Evolutionary conservation across 64 coral and sea anemone genomes (phyloP), one percentile per base, ranked within the genome.

Genomic region (Orbicella faveolata): DNA sequence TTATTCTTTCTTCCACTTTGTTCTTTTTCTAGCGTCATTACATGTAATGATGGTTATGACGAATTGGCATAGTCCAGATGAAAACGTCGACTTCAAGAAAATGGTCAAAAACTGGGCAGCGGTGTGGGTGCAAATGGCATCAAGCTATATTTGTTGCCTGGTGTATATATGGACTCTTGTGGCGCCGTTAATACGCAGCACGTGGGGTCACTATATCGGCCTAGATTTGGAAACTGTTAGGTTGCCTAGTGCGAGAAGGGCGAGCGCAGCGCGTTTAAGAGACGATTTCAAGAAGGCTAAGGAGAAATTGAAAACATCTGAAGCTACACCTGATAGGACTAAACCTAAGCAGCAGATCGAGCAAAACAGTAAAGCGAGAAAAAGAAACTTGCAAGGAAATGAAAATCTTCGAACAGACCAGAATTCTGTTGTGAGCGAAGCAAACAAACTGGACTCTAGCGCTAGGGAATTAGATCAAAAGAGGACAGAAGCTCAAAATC

Each of bases 61-160:
- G 3, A 97, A 97, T 78, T 98, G 96, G 96, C 96, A 98, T 51
- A 98, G 96, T 59, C 96, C 96, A 30, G 96, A 98, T 57, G 89
- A 98, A 68, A 91, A 83, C 11, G 89, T 89, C 6, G 93, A 98
- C 70, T 98, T 98, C 53, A 98, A 98, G 81, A 98, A 98, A 67
- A 81, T 98, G 54, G 94, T 98, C 20, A 98, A 98, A 79, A 98
- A 98, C 75, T 98, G 96, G 96, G 89, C 96, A 2, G 96, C 96
- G 2, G 96, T 98, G 20, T 98, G 96, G 96, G 96, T 98, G 23
- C 96, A 98, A 61, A 98, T 98, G 96, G 89, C 93, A 2, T 94
- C 96, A 6, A 98, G 96, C 77, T 98, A 91, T 66, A 94, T 98
- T 66, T 98, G 96, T 61, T 98, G 96, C 87, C 76, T 98, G 6